Base-by-base conservation (phyloP, 2,113 vertebrate genomes). In the Sinocyclocheilus maitianheensis region DNA sequence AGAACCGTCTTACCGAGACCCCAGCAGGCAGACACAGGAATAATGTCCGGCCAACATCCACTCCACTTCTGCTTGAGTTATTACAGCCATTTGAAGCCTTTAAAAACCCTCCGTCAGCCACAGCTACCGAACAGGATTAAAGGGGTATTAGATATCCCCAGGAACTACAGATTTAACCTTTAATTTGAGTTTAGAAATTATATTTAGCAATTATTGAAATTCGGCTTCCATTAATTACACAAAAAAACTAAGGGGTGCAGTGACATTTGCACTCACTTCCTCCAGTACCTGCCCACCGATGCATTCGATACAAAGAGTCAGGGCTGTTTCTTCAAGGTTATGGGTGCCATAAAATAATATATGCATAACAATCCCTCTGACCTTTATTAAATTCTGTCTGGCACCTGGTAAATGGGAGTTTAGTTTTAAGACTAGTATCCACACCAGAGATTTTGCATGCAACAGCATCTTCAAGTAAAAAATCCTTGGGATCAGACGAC, bases 301-400 rank as follows among this genome's bases (percentile, higher is more conserved):
- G 48, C 67, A 83, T 72, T 72, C 72, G 46, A 74, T 72, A 74
- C 30, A 72, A 58, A 67, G 16, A 63, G 40, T 9, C 43, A 82
- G 80, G n/a, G n/a, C 14, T 12, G 43, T 34, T 69, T 69, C 40
- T 82, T 69, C n/a, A 82, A 69, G 80, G 63, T 9, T 22, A 34
- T 13, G 63, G 16, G 43, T 34, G 10, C 37, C 58, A 63, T n/a
- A 43, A 80, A 81, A 69, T 67, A 67, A 81, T 30, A 69, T 82
- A 69, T 82, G 63, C 62, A 53, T 69, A 53, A 69, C 16, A 30
- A 53, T 69, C 69, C n/a, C 63, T 53, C 16, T 82, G 43, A 82
- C 80, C 63, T 69, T 69, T 53, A 69, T 22, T 34, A 7, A 51
- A 30, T 51, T 82, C 9, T 11, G 18, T 26, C 40, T 0, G 53